Evolutionary conservation across 2,797 vertebrate genomes (phyloP), one percentile per base, ranked within the genome.

Genomic region (Enteromius trimaculatus): DNA sequence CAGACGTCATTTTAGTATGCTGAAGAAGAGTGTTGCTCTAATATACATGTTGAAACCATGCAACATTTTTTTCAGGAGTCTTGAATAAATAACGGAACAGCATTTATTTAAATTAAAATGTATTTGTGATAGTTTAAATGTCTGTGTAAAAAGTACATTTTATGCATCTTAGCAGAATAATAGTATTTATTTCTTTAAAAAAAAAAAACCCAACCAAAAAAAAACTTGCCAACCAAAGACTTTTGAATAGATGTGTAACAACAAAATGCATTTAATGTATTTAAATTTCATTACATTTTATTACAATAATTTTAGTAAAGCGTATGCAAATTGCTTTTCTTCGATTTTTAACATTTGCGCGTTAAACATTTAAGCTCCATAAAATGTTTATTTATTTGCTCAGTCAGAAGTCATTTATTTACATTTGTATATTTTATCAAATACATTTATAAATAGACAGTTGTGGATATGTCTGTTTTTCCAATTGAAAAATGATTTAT

Each of bases 371-470:
- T 47, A 1, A 47, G 4, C 39, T 26, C 14, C 23, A 14, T 42
- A 44, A 70, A 39, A 26, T 60, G n/a, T 70, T 70, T 69, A 16
- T 37, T 66, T 37, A 68, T 47, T 47, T 49, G 23, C 11, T 72
- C 6, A 29, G 8, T 72, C 6, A 29, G 8, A 64, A 11, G 26
- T 49, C 0, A 72, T 21, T 72, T 49, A 72, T 31, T 31, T 49
- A 49, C 8, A 31, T 72, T 19, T 70, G 29, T 31, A 17, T 31
- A 49, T 49, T 11, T 51, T 0, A 21, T 6, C 31, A 5, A 51
- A 51, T 17, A 29, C 17, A 71, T 51, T 13, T 9, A 11, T 31
- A 21, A 72, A 13, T 72, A 6, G 13, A 31, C 44, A 29, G 23
- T 19, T 49, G 16, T 17, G 17, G 3, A 71, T 5, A 1, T 26